A percentile compares a stretch with the other conserved stretches of the same genome.
These are phyloP conservation scores for Silurus aristotelis DNA, from an alignment of 2,797 vertebrate genomes.

Conservation along the genomic window DNA sequence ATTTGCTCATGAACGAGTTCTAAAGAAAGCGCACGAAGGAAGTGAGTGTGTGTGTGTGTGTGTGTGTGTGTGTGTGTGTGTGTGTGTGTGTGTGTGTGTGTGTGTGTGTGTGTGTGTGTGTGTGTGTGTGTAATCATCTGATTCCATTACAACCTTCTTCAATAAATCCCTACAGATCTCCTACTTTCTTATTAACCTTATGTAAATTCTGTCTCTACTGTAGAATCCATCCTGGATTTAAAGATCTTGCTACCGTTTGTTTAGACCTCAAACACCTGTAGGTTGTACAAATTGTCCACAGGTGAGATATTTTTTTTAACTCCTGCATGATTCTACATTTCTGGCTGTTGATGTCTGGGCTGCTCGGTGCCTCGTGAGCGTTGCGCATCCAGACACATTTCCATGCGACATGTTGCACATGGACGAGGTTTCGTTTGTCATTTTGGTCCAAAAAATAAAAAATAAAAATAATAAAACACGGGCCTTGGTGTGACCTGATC, in stretches of 20 bases:
- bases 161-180: no score
- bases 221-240: neutral
- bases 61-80: no score
- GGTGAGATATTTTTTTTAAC: neutral
- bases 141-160: no score
- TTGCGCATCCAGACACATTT: neutral
- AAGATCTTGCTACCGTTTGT: neutral
- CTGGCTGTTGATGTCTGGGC: neutral
- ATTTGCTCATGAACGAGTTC: neutral
- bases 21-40: neutral
- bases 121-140: no score
- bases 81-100: no score
- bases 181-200: no score
- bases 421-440: neutral
- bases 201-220: no score
- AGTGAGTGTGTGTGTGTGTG: neutral
- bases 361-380: neutral
- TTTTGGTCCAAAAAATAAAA: neutral
- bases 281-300: neutral
- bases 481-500: constrained; percentile 9
- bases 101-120: no score
- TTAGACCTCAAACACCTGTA: neutral
- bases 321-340: neutral
- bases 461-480: neutral
- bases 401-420: neutral